Evolutionary conservation across 2,797 vertebrate genomes (phyloP), one percentile per base, ranked within the genome.

Genomic region (Linurgus olivaceus): DNA sequence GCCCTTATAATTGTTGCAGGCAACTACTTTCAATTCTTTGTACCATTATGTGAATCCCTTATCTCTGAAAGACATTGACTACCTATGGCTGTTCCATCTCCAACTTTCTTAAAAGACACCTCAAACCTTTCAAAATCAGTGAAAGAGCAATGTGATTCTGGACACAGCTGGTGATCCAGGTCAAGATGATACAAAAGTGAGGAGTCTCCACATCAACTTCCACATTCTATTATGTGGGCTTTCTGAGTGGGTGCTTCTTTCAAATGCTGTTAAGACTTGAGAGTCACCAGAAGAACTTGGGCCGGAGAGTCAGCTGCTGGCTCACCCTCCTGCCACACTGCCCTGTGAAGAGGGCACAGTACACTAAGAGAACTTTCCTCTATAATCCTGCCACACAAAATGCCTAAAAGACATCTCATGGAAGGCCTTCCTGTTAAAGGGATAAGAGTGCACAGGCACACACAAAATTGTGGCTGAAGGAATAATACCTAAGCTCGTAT

Each of bases 151-250:
- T 9, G 10, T 11, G 24, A 52, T 40, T 67, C 40, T 86, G 33
- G 11, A 14, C 45, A 66, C 17, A 6, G 11, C 7, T 2, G 1
- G 20, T 15, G 21, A 70, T 50, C 15, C 28, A 40, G 5, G 5
- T 28, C 38, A 81, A 31, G 23, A 23, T 33, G 21, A 24, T 4
- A 47, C 3, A 16, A 66, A 62, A 90, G 11, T 2, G 28, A 57
- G 18, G 17, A 48, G 16, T 11, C 6, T 45, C 33, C 23, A 25
- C 17, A 52, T 10, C 37, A 70, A 3, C 14, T 57, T 66, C 28
- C 40, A 21, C 4, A 24, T 11, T 47, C 7, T 18, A 20, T 15
- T 25, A 19, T 9, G 25, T 0, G 7, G 7, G 5, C 3, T 87
- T 74, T 54, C 35, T 31, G 6, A 47, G 35, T 3, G 8, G 9